phyloP scores from a whole-genome alignment of 2,888 invertebrate species.

The Steinernema hermaphroditum region DNA sequence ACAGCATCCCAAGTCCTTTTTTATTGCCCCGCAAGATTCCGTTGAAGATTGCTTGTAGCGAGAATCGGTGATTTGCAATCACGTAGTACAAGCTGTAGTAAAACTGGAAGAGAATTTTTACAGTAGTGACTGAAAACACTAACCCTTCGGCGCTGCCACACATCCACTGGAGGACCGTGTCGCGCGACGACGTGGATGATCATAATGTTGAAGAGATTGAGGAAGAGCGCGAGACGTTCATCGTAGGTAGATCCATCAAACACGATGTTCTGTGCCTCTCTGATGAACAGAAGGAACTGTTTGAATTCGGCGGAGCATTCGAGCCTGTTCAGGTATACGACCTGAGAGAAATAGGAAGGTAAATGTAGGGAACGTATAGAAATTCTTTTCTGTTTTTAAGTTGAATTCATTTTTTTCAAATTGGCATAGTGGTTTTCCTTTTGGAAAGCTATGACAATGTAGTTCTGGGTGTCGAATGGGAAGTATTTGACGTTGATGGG shows the following conservation, averaged over 20 bases:
- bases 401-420: too few species aligned
- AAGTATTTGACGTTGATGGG: conserved; percentile 66
- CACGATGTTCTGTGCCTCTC: conserved; percentile 65
- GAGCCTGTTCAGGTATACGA: conserved; percentile 59
- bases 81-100: conserved; percentile 69
- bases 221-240: conserved; percentile 69
- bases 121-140: conserved; percentile 36
- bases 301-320: conserved; percentile 66
- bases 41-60: conserved; percentile 70
- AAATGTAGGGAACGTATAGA: too few species aligned
- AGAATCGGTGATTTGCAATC: conserved; percentile 69
- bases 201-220: conserved; percentile 70
- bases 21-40: conserved; percentile 70
- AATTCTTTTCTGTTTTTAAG: too few species aligned
- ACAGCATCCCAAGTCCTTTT: conserved; percentile 68
- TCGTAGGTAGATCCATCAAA: conserved; percentile 50
- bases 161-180: conserved; percentile 67
- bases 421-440: too few species aligned
- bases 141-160: conserved; percentile 69
- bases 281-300: conserved; percentile 65
- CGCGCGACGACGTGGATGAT: conserved; percentile 69
- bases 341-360: not conserved
- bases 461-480: conserved; percentile 64
- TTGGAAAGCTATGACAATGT: too few species aligned
- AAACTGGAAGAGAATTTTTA: conserved; percentile 66